Evolutionary conservation across 2,888 invertebrate genomes (phyloP).

Genomic region (Euclidia mi): DNA sequence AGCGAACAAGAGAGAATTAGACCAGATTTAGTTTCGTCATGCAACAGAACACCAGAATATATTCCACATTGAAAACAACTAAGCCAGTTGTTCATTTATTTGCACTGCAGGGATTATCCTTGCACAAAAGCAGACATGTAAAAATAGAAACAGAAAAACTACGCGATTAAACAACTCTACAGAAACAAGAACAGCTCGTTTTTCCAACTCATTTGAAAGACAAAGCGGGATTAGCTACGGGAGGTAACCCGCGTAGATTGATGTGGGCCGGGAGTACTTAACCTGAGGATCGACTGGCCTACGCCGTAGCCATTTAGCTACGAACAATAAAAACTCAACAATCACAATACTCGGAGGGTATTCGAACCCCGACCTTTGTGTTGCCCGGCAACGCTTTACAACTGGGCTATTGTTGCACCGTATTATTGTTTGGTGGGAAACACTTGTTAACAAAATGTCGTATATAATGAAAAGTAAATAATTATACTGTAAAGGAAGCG

Average conservation of each 20-base stretch:
- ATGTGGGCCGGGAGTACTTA: conserved; percentile 5
- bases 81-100: too few relatives aligned
- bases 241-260: conserved; percentile 10
- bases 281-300: conserved; percentile 12
- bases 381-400: conserved; percentile 12
- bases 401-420: conserved; percentile 6
- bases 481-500: too few relatives aligned
- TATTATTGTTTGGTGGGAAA: conserved; percentile 5
- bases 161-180: too few relatives aligned
- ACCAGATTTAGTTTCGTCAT: too few relatives aligned
- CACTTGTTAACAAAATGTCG: conserved; percentile 10
- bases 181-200: neutral
- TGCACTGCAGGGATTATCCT: too few relatives aligned
- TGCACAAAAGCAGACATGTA: too few relatives aligned
- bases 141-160: too few relatives aligned
- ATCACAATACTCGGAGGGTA: conserved; percentile 1
- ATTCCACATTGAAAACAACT: too few relatives aligned
- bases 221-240: neutral
- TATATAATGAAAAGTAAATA: neutral
- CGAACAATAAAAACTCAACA: conserved; percentile 9
- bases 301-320: conserved; percentile 22
- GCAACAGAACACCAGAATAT: too few relatives aligned
- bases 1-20: too few relatives aligned
- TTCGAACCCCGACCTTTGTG: conserved; percentile 2
- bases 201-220: neutral